Conservation (phyloP, 2,797 vertebrate genomes). For the Notamacropus eugenii region DNA sequence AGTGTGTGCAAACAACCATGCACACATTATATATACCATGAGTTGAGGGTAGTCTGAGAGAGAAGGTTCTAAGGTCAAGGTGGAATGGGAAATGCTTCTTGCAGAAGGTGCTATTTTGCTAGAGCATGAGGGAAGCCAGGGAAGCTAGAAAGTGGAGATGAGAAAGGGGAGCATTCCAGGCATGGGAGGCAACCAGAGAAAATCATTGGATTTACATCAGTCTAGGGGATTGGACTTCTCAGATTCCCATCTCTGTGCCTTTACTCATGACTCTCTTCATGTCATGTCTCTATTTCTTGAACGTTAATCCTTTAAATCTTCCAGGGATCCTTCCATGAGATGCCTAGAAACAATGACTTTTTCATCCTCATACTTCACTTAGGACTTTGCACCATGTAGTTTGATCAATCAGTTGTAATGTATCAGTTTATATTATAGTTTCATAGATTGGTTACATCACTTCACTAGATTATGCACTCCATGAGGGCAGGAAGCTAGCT, state of each 20-base stretch:
- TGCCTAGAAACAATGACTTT: not conserved
- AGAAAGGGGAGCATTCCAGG: not conserved
- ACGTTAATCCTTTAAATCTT: not conserved
- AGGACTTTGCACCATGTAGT: not conserved
- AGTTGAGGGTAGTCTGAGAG: not conserved
- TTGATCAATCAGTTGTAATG: not conserved
- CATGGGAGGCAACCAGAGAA: not conserved
- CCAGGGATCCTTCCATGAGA: not conserved
- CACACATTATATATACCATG: not conserved
- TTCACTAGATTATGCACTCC: not conserved
- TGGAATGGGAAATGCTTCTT: not conserved
- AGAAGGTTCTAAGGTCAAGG: not conserved
- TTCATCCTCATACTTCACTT: not conserved
- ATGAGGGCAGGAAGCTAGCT: not conserved
- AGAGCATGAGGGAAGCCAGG: not conserved
- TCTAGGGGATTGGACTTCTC: not conserved
- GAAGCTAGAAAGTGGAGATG: not conserved
- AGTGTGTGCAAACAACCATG: not conserved
- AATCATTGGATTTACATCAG: not conserved
- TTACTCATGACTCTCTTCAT: not conserved
- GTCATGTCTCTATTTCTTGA: not conserved
- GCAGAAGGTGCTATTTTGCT: not conserved
- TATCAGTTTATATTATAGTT: not conserved
- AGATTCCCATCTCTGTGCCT: not conserved
- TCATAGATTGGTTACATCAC: not conserved